Base-by-base conservation (phyloP, 1,140 invertebrate species). In the Drosophila asahinai region DNA sequence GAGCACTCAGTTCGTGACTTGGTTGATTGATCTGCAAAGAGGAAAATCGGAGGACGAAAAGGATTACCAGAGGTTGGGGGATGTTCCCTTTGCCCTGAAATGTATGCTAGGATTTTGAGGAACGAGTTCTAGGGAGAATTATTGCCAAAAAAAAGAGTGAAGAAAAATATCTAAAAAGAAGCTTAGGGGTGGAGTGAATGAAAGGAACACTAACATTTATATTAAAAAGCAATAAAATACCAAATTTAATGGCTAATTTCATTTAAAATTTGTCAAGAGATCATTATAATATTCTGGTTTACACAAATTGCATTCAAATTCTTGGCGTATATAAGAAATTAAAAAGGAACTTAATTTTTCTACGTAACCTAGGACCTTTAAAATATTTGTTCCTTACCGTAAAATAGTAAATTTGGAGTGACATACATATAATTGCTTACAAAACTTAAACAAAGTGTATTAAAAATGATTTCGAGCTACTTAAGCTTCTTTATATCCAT, bases 1-100 rank as follows among this genome's bases (percentile, higher is more conserved):
- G 68, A 59, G 68, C 55, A 22, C 71, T 45, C 45, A 47, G 71
- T 51, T 73, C 71, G 68, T 74, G 71, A 74, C 67, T 60, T 45
- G 71, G 67, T 60, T 73, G 71, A 73, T 73, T 73, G 55, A 73
- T 73, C 68, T 59, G 27, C 38, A 42, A 43, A 49, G 54, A n/a
- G 38, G 48, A n/a, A 7, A 49, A 40, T 25, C 27, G 25, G 15
- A 27, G 64, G 27, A 11, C 5, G 15, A 15, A 65, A 11, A 58
- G 15, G 45, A 58, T 59, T 73, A 51, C 27, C 66, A 19, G 3
- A 33, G 52, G 43, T 42, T 45, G 38, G 52, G 45, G 30, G 30
- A 14, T 14, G n/a, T 30, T 25, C 27, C 19, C 43, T 43, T 14
- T 60, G 47, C 54, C 22, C 67, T 17, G n/a, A 52, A 61, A 61